Percentiles rank a stretch among this genome's conserved stretches.
These are phyloP conservation scores for Menidia menidia DNA, from an alignment of 2,797 vertebrate species.

Conservation along the genomic window DNA sequence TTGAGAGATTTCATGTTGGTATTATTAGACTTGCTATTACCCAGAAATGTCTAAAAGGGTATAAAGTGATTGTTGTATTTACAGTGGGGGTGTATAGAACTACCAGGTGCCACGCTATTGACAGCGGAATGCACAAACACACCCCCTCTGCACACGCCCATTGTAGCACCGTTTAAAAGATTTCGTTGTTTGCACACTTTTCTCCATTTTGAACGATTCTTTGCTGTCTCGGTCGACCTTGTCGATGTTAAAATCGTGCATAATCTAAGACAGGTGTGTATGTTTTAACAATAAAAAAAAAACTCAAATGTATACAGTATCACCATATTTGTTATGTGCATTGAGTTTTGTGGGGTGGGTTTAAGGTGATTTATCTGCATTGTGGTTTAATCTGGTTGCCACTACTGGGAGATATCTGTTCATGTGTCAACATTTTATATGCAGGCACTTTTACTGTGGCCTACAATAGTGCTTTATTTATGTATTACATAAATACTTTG, in stretches of 20 bases:
- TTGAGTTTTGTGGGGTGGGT: not conserved
- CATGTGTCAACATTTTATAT: constrained; percentile 5
- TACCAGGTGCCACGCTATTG: constrained; percentile 78
- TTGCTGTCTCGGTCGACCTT: constrained; percentile 32
- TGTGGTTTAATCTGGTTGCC: constrained; percentile 11
- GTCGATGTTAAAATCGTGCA: constrained; percentile 11
- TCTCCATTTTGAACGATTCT: constrained; percentile 31
- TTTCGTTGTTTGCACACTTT: constrained; percentile 65
- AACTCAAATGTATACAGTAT: not conserved
- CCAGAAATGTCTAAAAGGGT: not conserved
- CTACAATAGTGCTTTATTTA: constrained; percentile 44
- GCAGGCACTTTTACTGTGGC: constrained; percentile 30
- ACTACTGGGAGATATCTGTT: constrained; percentile 26
- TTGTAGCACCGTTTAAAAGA: constrained; percentile 70
- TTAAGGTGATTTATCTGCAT: constrained; percentile 1
- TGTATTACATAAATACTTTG: constrained; percentile 23
- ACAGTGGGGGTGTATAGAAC: constrained; percentile 41
- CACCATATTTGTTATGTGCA: not conserved
- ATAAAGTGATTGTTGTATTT: constrained; percentile 22
- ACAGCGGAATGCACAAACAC: constrained; percentile 83
- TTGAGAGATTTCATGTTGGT: not conserved
- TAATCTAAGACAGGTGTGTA: not conserved
- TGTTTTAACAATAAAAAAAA: not conserved
- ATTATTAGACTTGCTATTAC: no score
- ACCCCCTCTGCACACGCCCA: constrained; percentile 78